phyloP scores from a whole-genome alignment of 2,797 vertebrate genomes.

The Spinus olivaceus region DNA sequence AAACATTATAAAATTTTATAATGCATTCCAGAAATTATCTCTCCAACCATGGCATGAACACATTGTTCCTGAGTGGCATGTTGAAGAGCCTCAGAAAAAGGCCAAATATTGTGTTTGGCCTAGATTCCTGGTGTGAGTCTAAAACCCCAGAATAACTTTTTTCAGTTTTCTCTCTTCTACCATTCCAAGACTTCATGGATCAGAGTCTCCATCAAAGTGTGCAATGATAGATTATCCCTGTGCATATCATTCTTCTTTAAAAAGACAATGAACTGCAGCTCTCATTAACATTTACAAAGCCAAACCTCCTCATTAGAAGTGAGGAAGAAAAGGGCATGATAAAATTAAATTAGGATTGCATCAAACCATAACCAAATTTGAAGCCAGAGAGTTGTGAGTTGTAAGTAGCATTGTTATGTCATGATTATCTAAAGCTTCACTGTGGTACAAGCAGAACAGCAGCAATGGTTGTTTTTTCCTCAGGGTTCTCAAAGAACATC shows the following conservation, averaged over 20 bases:
- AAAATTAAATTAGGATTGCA: conserved; percentile 69
- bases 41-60: background rate
- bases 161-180: conserved; percentile 4
- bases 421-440: conserved; percentile 6
- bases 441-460: background rate
- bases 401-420: background rate
- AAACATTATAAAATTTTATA: background rate
- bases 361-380: conserved; percentile 48
- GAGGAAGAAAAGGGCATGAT: conserved; percentile 55
- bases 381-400: conserved; percentile 5
- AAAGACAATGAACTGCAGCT: conserved; percentile 66
- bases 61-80: background rate
- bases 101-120: background rate
- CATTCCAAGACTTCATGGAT: background rate
- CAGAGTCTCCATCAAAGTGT: conserved; percentile 40
- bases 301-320: conserved; percentile 64
- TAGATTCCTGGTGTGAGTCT: background rate
- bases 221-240: conserved; percentile 13
- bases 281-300: conserved; percentile 67
- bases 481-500: conserved; percentile 93
- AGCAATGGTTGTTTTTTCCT: background rate
- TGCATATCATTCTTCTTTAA: conserved; percentile 42
- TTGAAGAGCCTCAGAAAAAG: background rate
- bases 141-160: background rate
- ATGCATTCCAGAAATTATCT: background rate